phyloP scores from a whole-genome alignment of 2,113 vertebrate species.

The Callocephalon fimbriatum region DNA sequence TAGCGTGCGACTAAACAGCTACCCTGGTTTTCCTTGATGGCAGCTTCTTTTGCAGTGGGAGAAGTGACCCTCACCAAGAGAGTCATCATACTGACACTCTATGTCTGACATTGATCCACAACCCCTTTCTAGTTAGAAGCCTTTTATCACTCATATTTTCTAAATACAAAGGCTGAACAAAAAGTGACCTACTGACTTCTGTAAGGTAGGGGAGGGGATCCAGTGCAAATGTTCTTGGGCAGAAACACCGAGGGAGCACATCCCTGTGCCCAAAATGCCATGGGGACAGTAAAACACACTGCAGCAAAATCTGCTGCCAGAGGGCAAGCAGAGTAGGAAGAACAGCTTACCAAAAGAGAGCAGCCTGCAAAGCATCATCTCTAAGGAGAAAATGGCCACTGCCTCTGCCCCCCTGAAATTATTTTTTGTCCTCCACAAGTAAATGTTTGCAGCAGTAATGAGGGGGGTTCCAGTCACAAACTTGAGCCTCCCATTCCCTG shows the following conservation, averaged over 20 bases:
- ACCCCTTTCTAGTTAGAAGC: background rate
- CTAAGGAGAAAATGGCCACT: background rate
- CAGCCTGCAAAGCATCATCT: background rate
- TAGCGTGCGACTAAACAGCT: background rate
- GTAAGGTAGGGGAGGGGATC: background rate
- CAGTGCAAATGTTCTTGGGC: background rate
- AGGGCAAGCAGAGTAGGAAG: background rate
- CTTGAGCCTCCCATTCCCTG: background rate
- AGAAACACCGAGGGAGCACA: background rate
- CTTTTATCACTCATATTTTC: background rate
- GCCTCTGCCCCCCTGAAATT: background rate
- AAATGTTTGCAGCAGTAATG: background rate
- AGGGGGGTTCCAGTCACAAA: background rate
- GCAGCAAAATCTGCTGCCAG: background rate
- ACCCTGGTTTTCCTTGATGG: background rate
- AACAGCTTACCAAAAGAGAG: background rate
- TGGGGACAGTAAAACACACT: background rate
- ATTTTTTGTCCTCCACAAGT: background rate
- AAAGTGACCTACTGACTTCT: background rate
- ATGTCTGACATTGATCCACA: background rate
- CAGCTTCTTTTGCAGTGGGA: background rate
- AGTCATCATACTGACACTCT: background rate
- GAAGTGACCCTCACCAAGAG: background rate
- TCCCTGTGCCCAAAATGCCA: background rate
- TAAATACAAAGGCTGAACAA: constrained; percentile 4